Percentiles rank a stretch among this genome's conserved stretches.
These are phyloP conservation scores for Eueides isabella DNA, from an alignment of 1,140 invertebrate species.

Conservation along the genomic window DNA sequence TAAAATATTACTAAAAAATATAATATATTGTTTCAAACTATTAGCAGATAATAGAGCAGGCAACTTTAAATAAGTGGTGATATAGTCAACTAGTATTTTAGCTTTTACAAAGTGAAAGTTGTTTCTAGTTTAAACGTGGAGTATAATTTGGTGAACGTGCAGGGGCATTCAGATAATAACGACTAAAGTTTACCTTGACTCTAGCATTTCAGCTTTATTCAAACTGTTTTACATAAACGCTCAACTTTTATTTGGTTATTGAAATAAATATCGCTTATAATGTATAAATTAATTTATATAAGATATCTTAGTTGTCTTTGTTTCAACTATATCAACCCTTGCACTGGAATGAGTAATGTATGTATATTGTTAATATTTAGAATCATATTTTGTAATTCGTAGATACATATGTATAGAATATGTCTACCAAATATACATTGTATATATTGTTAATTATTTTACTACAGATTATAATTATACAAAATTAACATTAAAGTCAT, in stretches of 20 bases:
- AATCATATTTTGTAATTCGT: too few relatives aligned
- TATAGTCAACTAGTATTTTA: constrained; percentile 10
- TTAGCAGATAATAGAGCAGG: background rate
- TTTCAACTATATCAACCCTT: background rate
- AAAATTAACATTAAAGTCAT: too few relatives aligned
- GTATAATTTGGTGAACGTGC: constrained; percentile 36
- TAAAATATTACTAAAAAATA: background rate
- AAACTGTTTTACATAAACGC: constrained; percentile 39
- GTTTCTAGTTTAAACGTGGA: constrained; percentile 29
- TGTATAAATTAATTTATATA: background rate
- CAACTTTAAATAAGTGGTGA: constrained; percentile 1
- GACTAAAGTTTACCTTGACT: constrained; percentile 39
- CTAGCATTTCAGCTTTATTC: constrained; percentile 33
- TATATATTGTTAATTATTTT: too few relatives aligned
- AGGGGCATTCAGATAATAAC: constrained; percentile 35
- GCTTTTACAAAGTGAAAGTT: constrained; percentile 30
- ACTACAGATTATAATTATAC: too few relatives aligned
- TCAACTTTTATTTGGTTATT: constrained; percentile 29
- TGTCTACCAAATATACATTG: too few relatives aligned
- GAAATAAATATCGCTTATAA: constrained; percentile 18
- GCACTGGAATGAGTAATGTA: too few relatives aligned
- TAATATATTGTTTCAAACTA: background rate
- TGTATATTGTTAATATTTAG: too few relatives aligned
- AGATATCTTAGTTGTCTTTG: background rate
- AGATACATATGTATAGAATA: too few relatives aligned